Conservation (phyloP, 2,797 vertebrate genomes). For the Protonibea diacanthus region DNA sequence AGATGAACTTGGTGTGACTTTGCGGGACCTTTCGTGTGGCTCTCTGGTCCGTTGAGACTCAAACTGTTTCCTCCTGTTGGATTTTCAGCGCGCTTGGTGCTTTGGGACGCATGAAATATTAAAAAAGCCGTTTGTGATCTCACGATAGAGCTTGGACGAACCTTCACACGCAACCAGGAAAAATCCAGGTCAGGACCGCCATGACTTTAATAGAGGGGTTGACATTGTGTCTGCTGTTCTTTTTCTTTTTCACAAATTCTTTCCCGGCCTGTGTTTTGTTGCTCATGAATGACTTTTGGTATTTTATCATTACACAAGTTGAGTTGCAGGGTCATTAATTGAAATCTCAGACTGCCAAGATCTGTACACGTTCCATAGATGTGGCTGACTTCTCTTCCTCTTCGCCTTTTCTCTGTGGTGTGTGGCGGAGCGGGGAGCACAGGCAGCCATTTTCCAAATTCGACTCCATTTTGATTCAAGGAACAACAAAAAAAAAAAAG, state of each 20-base stretch:
- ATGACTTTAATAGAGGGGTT: conserved; percentile 58
- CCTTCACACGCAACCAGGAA: conserved; percentile 84
- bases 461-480: conserved; percentile 84
- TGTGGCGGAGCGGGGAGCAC: conserved; percentile 49
- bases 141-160: conserved; percentile 83
- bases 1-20: conserved; percentile 80
- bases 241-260: conserved; percentile 13
- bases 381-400: conserved; percentile 48
- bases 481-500: conserved; percentile 43
- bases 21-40: conserved; percentile 75
- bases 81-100: conserved; percentile 85
- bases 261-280: conserved; percentile 27
- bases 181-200: conserved; percentile 78
- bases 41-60: conserved; percentile 60
- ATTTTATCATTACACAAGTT: conserved; percentile 48
- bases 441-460: conserved; percentile 84
- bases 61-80: conserved; percentile 89
- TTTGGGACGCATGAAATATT: conserved; percentile 91
- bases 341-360: conserved; percentile 56
- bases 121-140: conserved; percentile 88
- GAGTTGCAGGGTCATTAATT: conserved; percentile 54
- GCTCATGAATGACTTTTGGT: conserved; percentile 56
- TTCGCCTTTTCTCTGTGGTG: conserved; percentile 41
- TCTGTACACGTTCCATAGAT: conserved; percentile 44
- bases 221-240: conserved; percentile 33